A percentile compares a stretch with the other conserved stretches of the same genome.
These are phyloP conservation scores for Eupithecia abbreviata DNA, from an alignment of 2,888 invertebrate genomes.

Conservation along the genomic window DNA sequence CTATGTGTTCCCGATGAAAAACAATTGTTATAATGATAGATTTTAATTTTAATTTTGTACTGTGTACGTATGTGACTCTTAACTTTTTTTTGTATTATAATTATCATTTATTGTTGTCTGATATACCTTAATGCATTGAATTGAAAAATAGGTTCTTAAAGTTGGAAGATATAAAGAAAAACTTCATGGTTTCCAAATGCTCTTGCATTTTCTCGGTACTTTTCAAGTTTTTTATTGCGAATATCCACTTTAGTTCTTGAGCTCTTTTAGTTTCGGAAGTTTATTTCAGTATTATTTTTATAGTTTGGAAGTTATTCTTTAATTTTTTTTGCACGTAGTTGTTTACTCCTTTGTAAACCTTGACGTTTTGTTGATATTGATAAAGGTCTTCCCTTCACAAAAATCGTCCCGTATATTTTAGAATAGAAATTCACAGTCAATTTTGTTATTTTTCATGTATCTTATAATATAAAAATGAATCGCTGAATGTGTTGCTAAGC, in stretches of 20 bases:
- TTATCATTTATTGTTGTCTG: no score
- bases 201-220: neutral
- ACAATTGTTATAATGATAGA: no score
- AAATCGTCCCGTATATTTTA: neutral
- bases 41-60: no score
- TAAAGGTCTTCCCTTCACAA: neutral
- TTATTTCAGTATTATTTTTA: neutral
- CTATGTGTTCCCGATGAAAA: no score
- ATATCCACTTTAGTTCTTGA: neutral
- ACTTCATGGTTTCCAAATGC: neutral
- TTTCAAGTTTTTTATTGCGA: constrained; percentile 5
- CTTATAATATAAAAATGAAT: no score
- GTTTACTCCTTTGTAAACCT: neutral
- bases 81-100: no score
- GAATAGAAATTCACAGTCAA: neutral
- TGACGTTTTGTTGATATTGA: neutral
- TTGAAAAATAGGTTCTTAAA: neutral
- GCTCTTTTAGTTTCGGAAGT: neutral
- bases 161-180: neutral
- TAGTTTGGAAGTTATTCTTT: neutral
- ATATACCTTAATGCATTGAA: no score
- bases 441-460: neutral
- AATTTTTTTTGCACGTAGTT: neutral
- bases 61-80: no score
- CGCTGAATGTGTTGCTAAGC: no score